Conservation (phyloP, 2,113 vertebrate species). For the Hucho hucho region DNA sequence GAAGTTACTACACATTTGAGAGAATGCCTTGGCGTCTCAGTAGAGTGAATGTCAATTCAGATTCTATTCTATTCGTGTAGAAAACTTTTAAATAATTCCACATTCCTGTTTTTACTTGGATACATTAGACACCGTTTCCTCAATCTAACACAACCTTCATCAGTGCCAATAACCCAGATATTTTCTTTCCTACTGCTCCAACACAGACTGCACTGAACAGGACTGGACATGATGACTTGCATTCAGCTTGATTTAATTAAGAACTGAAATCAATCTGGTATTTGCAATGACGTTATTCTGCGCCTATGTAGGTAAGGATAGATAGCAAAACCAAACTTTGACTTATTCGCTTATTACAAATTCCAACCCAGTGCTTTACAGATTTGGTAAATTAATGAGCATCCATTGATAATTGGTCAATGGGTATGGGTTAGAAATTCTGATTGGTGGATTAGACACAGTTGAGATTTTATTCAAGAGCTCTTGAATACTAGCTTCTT, state of each 20-base stretch:
- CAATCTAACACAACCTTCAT: conserved; percentile 25
- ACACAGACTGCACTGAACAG: conserved; percentile 67
- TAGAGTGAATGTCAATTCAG: neutral
- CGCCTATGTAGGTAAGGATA: conserved; percentile 65
- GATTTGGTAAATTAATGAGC: conserved; percentile 1
- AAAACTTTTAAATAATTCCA: neutral
- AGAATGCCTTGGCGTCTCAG: neutral
- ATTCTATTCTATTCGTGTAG: neutral
- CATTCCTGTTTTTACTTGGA: conserved; percentile 19
- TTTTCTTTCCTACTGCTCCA: conserved; percentile 64
- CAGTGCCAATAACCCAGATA: conserved; percentile 58
- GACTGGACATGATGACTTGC: conserved; percentile 61
- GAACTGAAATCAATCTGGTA: conserved; percentile 53
- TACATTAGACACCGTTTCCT: conserved; percentile 28
- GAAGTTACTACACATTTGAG: conserved; percentile 14
- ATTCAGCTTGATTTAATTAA: conserved; percentile 53
- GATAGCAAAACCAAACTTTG: conserved; percentile 57
- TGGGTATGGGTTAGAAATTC: conserved; percentile 36
- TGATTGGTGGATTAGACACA: conserved; percentile 44
- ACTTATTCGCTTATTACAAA: conserved; percentile 41
- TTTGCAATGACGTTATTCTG: conserved; percentile 56
- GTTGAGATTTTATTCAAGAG: conserved; percentile 50
- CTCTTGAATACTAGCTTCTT: conserved; percentile 5
- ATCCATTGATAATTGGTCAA: conserved; percentile 5
- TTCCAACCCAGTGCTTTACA: conserved; percentile 33